Percentiles rank a stretch among this genome's conserved stretches.
phyloP scores from a whole-genome alignment of 2,888 invertebrate genomes.

The Rhopalosiphum nymphaeae region DNA sequence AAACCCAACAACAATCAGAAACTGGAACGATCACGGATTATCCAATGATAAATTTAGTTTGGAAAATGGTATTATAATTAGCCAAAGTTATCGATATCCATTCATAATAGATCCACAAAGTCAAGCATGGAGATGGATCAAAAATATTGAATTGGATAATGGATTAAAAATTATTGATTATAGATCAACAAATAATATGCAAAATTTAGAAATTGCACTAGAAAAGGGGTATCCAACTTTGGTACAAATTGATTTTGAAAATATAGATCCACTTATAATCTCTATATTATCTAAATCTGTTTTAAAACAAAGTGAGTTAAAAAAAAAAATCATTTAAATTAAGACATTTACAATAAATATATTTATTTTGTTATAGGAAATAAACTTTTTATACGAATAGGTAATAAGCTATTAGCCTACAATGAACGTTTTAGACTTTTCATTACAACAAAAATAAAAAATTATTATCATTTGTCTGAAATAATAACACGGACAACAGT shows the following conservation, averaged over 20 bases:
- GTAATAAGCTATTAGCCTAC: slow-evolving; percentile 85
- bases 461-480: slow-evolving; percentile 92
- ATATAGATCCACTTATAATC: slow-evolving; percentile 83
- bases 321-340: not conserved
- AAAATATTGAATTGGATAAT: slow-evolving; percentile 79
- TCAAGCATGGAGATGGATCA: slow-evolving; percentile 91
- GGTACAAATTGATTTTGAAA: slow-evolving; percentile 85
- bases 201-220: slow-evolving; percentile 80
- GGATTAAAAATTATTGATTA: slow-evolving; percentile 80
- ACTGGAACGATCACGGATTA: slow-evolving; percentile 91
- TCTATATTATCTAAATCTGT: slow-evolving; percentile 84
- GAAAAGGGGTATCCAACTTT: slow-evolving; percentile 81
- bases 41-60: slow-evolving; percentile 91
- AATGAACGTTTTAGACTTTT: slow-evolving; percentile 83
- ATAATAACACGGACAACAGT: slow-evolving; percentile 86
- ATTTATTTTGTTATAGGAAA: slow-evolving; percentile 72
- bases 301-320: slow-evolving; percentile 75
- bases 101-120: slow-evolving; percentile 91
- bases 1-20: slow-evolving; percentile 84
- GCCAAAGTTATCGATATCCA: slow-evolving; percentile 84
- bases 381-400: slow-evolving; percentile 81
- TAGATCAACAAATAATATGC: slow-evolving; percentile 82
- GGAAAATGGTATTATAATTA: slow-evolving; percentile 91
- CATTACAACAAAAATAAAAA: slow-evolving; percentile 89
- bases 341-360: not conserved